Evolutionary conservation across 2,113 vertebrate genomes (phyloP).

Genomic region (Lota lota): DNA sequence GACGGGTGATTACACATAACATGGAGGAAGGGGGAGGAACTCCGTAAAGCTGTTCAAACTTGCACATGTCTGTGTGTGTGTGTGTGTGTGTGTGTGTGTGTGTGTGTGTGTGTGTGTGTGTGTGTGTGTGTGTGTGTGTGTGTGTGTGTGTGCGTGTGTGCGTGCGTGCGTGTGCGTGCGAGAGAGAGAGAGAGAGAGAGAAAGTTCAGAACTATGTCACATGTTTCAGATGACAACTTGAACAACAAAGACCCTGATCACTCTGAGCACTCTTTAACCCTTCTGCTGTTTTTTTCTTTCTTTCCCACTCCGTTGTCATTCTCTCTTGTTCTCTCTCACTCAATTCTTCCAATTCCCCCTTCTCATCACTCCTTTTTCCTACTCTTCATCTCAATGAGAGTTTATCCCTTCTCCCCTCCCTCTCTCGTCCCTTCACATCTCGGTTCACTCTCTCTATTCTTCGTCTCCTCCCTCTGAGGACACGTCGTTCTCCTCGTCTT

Average conservation of each 20-base stretch:
- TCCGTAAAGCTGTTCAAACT: too few species aligned
- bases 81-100: too few species aligned
- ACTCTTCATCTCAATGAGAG: too few species aligned
- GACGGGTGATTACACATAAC: neutral
- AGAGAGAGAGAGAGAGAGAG: neutral
- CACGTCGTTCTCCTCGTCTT: constrained; percentile 1
- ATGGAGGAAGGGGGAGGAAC: neutral
- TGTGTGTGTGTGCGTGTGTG: too few species aligned
- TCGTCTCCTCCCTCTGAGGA: neutral
- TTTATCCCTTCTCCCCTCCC: too few species aligned
- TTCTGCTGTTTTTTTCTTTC: neutral
- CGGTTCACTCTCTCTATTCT: neutral
- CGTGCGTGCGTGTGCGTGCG: too few species aligned
- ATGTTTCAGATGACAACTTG: constrained; percentile 16
- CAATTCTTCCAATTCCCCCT: neutral
- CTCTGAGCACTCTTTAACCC: neutral
- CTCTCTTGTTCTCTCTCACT: too few species aligned
- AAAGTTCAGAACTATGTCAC: constrained; percentile 5
- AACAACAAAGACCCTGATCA: neutral
- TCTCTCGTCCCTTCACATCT: too few species aligned
- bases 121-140: too few species aligned
- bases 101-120: too few species aligned
- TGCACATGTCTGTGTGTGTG: too few species aligned
- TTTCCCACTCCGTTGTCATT: too few species aligned
- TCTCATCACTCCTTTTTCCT: neutral